phyloP scores from a whole-genome alignment of 2,888 invertebrate genomes.

The Drosophila lacicola region DNA sequence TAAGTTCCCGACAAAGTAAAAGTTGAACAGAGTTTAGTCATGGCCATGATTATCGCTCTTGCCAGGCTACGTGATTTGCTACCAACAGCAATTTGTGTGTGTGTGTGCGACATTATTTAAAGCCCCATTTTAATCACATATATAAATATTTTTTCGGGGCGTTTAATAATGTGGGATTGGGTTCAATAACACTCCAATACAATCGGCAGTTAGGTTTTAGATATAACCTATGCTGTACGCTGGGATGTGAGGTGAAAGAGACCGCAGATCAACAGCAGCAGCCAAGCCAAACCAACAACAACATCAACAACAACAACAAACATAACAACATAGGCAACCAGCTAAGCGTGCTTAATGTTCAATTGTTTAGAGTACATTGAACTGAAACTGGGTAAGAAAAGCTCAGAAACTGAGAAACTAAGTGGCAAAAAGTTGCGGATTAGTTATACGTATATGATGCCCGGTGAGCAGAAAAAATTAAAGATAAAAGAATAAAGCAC shows the following conservation, averaged over 20 bases:
- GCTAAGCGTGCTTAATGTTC: slow-evolving; percentile 64
- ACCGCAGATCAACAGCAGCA: slow-evolving; percentile 17
- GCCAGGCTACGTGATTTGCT: slow-evolving; percentile 67
- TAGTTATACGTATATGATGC: slow-evolving; percentile 1
- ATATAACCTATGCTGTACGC: slow-evolving; percentile 8
- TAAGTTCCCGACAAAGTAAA: slow-evolving; percentile 56
- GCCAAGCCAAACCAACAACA: slow-evolving; percentile 27
- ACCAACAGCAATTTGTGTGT: slow-evolving; percentile 55
- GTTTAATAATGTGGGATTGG: slow-evolving; percentile 54
- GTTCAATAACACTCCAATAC: slow-evolving; percentile 52
- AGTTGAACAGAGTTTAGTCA: slow-evolving; percentile 49
- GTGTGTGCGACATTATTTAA: slow-evolving; percentile 54
- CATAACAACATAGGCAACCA: slow-evolving; percentile 17
- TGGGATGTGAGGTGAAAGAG: slow-evolving; percentile 43
- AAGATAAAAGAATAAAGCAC: not conserved
- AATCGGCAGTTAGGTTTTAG: slow-evolving; percentile 21
- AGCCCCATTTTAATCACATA: slow-evolving; percentile 45
- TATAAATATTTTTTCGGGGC: slow-evolving; percentile 54
- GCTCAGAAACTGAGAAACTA: slow-evolving; percentile 9
- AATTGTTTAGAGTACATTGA: slow-evolving; percentile 63
- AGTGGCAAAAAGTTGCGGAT: slow-evolving; percentile 12
- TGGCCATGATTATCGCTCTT: slow-evolving; percentile 2
- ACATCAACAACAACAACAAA: not conserved
- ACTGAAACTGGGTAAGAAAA: slow-evolving; percentile 34
- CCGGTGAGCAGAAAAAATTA: not conserved